Conservation (phyloP, 2,888 invertebrate species). For the Agrochola lota region DNA sequence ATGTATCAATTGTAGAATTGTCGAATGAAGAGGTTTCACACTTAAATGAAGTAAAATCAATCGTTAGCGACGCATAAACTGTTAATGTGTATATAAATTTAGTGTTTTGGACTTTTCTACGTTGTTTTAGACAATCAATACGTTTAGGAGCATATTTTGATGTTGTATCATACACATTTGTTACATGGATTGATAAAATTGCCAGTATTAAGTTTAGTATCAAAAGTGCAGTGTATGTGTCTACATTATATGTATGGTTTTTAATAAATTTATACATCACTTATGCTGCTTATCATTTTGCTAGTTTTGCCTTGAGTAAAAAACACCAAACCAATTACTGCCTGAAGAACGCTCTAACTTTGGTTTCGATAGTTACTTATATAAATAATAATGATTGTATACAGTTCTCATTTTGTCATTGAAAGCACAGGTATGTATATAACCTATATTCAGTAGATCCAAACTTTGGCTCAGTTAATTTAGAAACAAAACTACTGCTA, state of each 20-base stretch:
- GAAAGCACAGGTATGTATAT: not conserved
- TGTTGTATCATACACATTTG: constrained; percentile 61
- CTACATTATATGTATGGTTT: constrained; percentile 48
- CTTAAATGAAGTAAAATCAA: constrained; percentile 73
- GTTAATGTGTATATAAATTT: constrained; percentile 61
- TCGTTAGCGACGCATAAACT: constrained; percentile 64
- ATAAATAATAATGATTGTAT: not conserved
- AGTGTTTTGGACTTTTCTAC: constrained; percentile 69
- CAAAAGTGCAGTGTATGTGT: constrained; percentile 49
- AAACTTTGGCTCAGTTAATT: not conserved
- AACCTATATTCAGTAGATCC: too few relatives aligned
- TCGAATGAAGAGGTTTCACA: constrained; percentile 72
- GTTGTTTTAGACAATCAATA: constrained; percentile 54
- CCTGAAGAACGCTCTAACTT: not conserved
- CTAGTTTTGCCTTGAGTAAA: not conserved
- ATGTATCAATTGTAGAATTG: constrained; percentile 60
- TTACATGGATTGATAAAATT: constrained; percentile 41
- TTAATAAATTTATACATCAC: constrained; percentile 54
- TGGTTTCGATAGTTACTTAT: not conserved
- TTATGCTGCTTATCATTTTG: constrained; percentile 43
- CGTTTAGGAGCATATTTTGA: constrained; percentile 53
- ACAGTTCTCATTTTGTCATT: not conserved
- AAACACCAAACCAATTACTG: too few relatives aligned
- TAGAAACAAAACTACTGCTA: too few relatives aligned
- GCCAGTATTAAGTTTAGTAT: constrained; percentile 59